These are phyloP conservation scores for Troides oblongomaculatus DNA, from an alignment of 2,888 invertebrate genomes.

Conservation along the genomic window DNA sequence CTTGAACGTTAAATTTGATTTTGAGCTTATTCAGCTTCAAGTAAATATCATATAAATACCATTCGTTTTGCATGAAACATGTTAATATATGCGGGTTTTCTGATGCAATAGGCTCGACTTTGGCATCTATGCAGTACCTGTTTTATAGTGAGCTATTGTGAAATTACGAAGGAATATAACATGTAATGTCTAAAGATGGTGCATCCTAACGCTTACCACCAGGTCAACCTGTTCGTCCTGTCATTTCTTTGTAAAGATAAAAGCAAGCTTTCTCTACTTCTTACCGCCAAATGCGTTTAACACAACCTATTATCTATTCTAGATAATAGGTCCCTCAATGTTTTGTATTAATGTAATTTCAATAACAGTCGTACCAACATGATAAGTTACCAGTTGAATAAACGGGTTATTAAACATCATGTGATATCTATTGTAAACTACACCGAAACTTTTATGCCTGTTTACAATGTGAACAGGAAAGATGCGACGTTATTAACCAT, in stretches of 20 bases:
- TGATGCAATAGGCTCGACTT: no score
- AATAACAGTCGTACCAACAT: background rate
- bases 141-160: no score
- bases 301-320: background rate
- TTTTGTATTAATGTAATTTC: background rate
- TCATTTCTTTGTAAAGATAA: background rate
- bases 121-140: no score
- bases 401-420: slow-evolving; percentile 1
- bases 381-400: background rate
- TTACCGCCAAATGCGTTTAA: background rate
- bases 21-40: no score
- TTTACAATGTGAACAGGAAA: background rate
- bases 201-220: no score
- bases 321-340: background rate
- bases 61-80: no score
- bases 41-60: no score
- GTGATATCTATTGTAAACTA: background rate
- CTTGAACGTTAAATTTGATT: background rate
- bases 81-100: no score
- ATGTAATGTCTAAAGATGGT: no score
- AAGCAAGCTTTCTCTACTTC: background rate
- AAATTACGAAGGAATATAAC: no score
- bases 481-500: background rate
- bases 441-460: background rate
- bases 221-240: no score